Percentiles rank a stretch among this genome's conserved stretches.
These are phyloP conservation scores for Carassius carassius DNA, from an alignment of 2,113 vertebrate species.

Conservation along the genomic window DNA sequence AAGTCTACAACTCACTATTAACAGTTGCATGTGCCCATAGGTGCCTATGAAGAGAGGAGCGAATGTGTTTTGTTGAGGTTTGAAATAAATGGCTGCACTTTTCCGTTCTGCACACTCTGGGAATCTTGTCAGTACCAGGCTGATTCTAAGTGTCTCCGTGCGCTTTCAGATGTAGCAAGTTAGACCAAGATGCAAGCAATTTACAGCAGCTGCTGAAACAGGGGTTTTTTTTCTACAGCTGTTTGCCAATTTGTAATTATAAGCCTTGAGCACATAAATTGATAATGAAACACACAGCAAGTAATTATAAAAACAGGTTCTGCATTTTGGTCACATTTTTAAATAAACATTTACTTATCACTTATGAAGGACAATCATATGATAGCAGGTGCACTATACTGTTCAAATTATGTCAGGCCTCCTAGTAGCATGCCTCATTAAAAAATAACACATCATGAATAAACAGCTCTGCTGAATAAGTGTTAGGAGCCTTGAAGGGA, in stretches of 20 bases:
- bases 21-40: neutral
- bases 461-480: neutral
- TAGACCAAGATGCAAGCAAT: conserved; percentile 18
- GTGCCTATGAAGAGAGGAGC: neutral
- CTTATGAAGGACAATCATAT: neutral
- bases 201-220: conserved; percentile 8
- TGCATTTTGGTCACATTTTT: conserved; percentile 19
- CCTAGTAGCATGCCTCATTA: neutral
- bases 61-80: neutral
- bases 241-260: conserved; percentile 4
- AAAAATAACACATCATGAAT: neutral
- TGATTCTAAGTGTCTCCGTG: neutral
- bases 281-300: neutral
- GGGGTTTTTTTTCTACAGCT: neutral
- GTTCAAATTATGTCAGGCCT: neutral
- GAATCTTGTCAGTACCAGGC: neutral
- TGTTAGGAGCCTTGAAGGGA: neutral
- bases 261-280: neutral
- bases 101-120: neutral
- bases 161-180: neutral
- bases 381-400: neutral
- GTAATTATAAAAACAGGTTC: conserved; percentile 1
- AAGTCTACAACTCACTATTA: neutral
- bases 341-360: neutral
- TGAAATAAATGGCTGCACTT: neutral